Base-by-base conservation (phyloP, 2,113 vertebrate species). In the Rhodinocichla rosea region DNA sequence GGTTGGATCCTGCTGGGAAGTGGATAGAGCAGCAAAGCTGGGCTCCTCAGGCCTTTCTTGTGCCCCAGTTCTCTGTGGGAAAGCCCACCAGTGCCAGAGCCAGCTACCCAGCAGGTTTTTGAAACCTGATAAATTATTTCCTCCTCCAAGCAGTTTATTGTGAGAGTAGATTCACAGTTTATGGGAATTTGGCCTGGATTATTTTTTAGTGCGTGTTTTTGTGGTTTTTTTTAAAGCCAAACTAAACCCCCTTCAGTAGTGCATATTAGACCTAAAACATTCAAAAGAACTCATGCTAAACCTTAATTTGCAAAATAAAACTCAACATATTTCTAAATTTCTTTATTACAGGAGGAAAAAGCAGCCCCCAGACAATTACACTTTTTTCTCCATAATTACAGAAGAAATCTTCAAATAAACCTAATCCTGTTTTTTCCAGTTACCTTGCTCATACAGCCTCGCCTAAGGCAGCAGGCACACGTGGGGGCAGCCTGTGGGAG, bases 381-480 rank as follows among this genome's bases (percentile, higher is more conserved):
- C 23, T n/a, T 42, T 49, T 86, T 89, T 80, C 23, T 80, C 11
- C 2, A 2, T 52, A 42, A 45, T 67, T 78, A 22, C 30, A 5
- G 42, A 62, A 69, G 62, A 88, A 83, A 37, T 30, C 26, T 73
- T 60, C 40, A 13, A 64, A 30, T 47, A 49, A 78, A 63, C 1
- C 1, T 14, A 37, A 10, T 15, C 17, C 0, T 1, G 1, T 11
- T 14, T 77, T 69, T 86, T 44, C 55, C 21, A 10, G 40, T 56
- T 49, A 19, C 32, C 28, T 45, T 40, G n/a, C 52, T 73, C 15
- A 0, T 24, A 6, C 2, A 24, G n/a, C 59, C 76, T 79, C 0
- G 0, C 49, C 32, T 28, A 28, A 39, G 55, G 23, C 49, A 39
- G 2, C 57, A 44, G n/a, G 26, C 47, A 18, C 1, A 1, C 0